Percentiles rank a stretch among this genome's conserved stretches.
These are phyloP conservation scores for Tipula lateralis DNA, from an alignment of 2,888 invertebrate genomes.

Conservation along the genomic window DNA sequence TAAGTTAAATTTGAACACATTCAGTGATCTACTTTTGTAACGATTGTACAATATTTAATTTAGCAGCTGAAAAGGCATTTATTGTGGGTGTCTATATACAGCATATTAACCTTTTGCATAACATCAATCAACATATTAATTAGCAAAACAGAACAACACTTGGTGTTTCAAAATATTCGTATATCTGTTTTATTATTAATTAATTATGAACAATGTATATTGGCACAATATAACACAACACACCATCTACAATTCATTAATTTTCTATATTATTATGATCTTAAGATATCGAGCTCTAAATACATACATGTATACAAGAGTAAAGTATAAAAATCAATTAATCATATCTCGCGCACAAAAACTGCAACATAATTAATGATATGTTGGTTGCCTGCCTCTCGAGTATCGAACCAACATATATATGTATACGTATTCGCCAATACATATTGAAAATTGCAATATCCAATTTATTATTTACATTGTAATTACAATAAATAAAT, in stretches of 20 bases:
- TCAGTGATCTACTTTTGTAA: no score
- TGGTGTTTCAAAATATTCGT: not conserved
- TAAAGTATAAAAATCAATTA: not conserved
- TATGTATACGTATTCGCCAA: not conserved
- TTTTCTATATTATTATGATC: not conserved
- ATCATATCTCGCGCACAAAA: not conserved
- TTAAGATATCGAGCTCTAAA: not conserved
- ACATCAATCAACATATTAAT: not conserved
- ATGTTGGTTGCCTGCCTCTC: not conserved
- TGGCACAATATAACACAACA: not conserved
- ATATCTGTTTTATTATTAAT: not conserved
- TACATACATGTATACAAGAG: not conserved
- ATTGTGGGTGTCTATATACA: not conserved
- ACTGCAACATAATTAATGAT: slow-evolving; percentile 24
- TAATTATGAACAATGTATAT: not conserved
- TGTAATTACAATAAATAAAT: not conserved
- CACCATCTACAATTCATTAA: not conserved
- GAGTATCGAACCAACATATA: not conserved
- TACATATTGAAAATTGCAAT: not conserved
- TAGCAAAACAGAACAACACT: not conserved
- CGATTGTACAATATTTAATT: no score
- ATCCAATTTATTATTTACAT: slow-evolving; percentile 21
- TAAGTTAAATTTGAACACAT: no score
- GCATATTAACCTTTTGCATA: not conserved
- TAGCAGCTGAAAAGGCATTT: not conserved